Conservation (phyloP, 1,140 invertebrate genomes). For the Ooceraea biroi region DNA sequence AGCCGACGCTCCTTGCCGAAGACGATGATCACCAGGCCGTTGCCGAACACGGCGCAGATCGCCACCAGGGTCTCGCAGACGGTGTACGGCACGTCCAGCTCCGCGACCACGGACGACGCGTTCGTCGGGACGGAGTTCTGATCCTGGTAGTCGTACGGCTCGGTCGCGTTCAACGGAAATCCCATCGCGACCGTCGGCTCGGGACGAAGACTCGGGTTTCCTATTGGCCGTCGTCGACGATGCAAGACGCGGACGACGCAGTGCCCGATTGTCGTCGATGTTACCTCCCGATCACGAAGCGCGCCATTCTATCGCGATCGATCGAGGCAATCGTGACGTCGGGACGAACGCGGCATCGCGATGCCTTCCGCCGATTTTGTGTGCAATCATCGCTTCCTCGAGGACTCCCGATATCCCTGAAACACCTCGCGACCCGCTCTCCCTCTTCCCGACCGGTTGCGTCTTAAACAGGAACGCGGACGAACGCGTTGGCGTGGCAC, state of each 20-base stretch:
- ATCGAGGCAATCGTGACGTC: not conserved
- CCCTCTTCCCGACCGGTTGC: not conserved
- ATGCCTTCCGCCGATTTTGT: not conserved
- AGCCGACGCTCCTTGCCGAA: slow-evolving; percentile 92
- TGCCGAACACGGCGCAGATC: slow-evolving; percentile 92
- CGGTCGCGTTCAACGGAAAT: slow-evolving; percentile 68
- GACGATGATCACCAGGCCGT: slow-evolving; percentile 94
- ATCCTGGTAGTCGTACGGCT: slow-evolving; percentile 68
- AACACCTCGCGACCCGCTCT: not conserved
- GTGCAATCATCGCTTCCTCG: not conserved
- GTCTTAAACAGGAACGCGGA: not conserved
- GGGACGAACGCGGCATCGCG: not conserved
- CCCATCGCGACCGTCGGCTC: slow-evolving; percentile 65
- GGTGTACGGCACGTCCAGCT: slow-evolving; percentile 90
- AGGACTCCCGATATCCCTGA: not conserved
- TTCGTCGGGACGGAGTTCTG: slow-evolving; percentile 53
- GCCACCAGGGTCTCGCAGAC: slow-evolving; percentile 93
- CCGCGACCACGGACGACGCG: slow-evolving; percentile 51
- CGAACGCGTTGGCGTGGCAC: not conserved
- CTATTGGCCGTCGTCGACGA: slow-evolving; percentile 6
- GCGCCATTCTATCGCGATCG: not conserved
- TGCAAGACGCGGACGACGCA: not conserved
- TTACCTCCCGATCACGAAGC: not conserved
- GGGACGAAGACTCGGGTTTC: not conserved
- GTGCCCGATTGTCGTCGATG: not conserved